Percentiles rank a stretch among this genome's conserved stretches.
Evolutionary conservation across 2,797 vertebrate genomes (phyloP).

Genomic region (Leptatherina wallacei): DNA sequence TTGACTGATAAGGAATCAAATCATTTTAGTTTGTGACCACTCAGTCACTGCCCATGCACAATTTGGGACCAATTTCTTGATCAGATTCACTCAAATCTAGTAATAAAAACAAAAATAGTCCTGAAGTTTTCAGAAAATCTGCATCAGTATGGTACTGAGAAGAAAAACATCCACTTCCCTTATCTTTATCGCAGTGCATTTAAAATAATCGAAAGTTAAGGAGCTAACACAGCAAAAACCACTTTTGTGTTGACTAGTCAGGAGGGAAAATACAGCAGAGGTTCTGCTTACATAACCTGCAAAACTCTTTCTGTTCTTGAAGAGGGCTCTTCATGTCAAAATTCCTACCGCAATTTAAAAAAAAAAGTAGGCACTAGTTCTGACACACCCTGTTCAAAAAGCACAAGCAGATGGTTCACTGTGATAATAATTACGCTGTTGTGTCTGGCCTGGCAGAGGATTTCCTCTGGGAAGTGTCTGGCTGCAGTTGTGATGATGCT

Average conservation of each 20-base stretch:
- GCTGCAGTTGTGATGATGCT: slow-evolving; percentile 63
- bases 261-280: neutral
- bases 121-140: neutral
- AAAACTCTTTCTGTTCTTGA: slow-evolving; percentile 1
- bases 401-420: slow-evolving; percentile 48
- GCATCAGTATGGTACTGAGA: neutral
- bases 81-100: neutral
- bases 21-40: neutral
- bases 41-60: neutral
- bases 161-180: neutral
- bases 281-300: slow-evolving; percentile 2
- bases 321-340: neutral
- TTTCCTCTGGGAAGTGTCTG: slow-evolving; percentile 79
- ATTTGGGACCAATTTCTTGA: neutral
- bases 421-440: slow-evolving; percentile 66
- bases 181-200: neutral
- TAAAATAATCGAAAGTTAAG: slow-evolving; percentile 3
- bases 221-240: neutral
- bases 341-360: neutral
- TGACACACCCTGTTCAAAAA: slow-evolving; percentile 39
- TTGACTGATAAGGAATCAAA: neutral
- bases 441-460: slow-evolving; percentile 70
- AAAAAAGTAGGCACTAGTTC: neutral
- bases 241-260: slow-evolving; percentile 6
- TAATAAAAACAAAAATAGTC: neutral